phyloP scores from a whole-genome alignment of 2,797 vertebrate genomes.

The Mormyrus hasselquistii region DNA sequence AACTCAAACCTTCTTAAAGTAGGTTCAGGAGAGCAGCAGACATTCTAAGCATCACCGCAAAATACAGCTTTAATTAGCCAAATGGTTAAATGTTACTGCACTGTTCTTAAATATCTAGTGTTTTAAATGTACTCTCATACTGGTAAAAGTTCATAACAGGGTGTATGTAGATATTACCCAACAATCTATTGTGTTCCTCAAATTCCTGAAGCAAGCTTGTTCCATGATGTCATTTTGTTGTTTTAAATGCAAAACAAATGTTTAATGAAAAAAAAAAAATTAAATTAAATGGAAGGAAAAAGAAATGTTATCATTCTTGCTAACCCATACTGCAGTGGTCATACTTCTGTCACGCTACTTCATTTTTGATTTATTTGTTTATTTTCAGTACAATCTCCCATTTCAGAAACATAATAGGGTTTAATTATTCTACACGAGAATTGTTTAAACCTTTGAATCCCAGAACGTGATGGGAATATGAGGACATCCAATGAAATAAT shows the following conservation, averaged over 20 bases:
- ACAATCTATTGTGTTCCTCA: not conserved
- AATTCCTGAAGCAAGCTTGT: not conserved
- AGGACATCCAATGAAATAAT: not conserved
- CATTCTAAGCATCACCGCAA: not conserved
- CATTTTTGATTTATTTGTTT: not conserved
- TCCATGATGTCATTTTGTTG: not conserved
- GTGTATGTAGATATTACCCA: not conserved
- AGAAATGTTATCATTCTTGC: not conserved
- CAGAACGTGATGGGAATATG: not conserved
- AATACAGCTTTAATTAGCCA: not conserved
- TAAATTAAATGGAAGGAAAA: not conserved
- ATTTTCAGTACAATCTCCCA: not conserved
- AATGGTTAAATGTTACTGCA: not conserved
- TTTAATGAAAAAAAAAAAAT: constrained; percentile 2
- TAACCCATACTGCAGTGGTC: not conserved
- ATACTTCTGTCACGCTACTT: not conserved
- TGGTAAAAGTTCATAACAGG: not conserved
- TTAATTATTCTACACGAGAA: not conserved
- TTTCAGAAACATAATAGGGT: not conserved
- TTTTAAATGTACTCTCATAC: not conserved
- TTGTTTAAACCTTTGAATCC: not conserved
- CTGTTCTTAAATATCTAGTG: not conserved
- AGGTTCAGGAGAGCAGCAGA: not conserved
- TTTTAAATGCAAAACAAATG: not conserved
- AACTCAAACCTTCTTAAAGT: not conserved